Evolutionary conservation across 2,797 vertebrate species (phyloP).

Genomic region (Sorex maritimensis): DNA sequence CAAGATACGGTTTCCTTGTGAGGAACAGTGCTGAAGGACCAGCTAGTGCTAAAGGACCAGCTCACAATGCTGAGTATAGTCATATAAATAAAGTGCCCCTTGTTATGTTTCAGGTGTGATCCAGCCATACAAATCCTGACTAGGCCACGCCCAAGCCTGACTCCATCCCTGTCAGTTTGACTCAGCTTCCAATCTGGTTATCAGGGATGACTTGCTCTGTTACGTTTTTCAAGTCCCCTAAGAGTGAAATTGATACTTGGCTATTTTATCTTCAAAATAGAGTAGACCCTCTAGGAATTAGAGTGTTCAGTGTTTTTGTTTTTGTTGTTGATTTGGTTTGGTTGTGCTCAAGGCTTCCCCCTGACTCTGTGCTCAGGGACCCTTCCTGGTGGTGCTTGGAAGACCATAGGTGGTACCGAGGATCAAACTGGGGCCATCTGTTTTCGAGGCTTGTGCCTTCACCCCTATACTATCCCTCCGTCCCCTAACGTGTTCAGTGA

Average conservation of each 20-base stretch:
- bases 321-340: no score
- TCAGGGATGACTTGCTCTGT: neutral
- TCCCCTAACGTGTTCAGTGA: neutral
- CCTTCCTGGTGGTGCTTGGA: neutral
- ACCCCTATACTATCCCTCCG: neutral
- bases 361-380: no score
- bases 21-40: neutral
- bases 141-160: neutral
- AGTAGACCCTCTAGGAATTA: neutral
- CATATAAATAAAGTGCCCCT: conserved; percentile 41
- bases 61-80: neutral
- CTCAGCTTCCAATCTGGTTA: neutral
- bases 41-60: neutral
- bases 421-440: neutral
- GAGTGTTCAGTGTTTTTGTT: neutral
- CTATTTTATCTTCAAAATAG: conserved; percentile 5
- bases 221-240: neutral
- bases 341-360: neutral
- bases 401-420: neutral
- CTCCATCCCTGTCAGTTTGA: neutral
- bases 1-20: neutral
- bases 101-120: neutral
- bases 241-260: neutral
- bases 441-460: no score
- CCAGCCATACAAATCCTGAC: neutral